Conservation (phyloP, 2,797 vertebrate genomes). For the Microctenopoma stevenorrisi region DNA sequence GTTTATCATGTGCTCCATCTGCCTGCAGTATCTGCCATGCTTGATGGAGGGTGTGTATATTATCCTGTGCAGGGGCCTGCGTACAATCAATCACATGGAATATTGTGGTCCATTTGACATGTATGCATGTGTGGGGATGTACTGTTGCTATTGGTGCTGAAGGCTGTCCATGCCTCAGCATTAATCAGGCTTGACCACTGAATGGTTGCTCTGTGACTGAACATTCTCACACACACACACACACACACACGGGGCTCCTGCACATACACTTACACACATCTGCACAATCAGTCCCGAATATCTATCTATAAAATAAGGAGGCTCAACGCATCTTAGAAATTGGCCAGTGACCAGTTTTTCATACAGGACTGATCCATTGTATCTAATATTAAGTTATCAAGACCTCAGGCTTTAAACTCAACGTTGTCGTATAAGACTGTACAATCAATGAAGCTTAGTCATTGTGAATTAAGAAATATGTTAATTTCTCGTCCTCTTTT, state of each 20-base stretch:
- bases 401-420: no score
- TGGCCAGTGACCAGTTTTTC: no score
- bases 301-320: background rate
- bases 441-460: background rate
- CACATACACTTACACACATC: conserved; percentile 1
- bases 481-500: background rate
- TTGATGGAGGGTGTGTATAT: conserved; percentile 65
- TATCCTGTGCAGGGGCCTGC: conserved; percentile 49
- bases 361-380: no score
- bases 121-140: conserved; percentile 33
- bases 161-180: conserved; percentile 72
- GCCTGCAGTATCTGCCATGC: conserved; percentile 63
- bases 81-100: conserved; percentile 55
- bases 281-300: conserved; percentile 1
- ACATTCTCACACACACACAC: conserved; percentile 38
- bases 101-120: conserved; percentile 44
- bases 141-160: conserved; percentile 41
- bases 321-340: no score
- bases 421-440: background rate
- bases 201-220: conserved; percentile 69
- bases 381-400: no score
- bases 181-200: conserved; percentile 80
- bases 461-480: background rate
- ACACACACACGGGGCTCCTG: background rate
- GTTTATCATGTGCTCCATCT: conserved; percentile 67